Evolutionary conservation across 2,888 invertebrate genomes (phyloP).

Genomic region (Apodemia duryi): DNA sequence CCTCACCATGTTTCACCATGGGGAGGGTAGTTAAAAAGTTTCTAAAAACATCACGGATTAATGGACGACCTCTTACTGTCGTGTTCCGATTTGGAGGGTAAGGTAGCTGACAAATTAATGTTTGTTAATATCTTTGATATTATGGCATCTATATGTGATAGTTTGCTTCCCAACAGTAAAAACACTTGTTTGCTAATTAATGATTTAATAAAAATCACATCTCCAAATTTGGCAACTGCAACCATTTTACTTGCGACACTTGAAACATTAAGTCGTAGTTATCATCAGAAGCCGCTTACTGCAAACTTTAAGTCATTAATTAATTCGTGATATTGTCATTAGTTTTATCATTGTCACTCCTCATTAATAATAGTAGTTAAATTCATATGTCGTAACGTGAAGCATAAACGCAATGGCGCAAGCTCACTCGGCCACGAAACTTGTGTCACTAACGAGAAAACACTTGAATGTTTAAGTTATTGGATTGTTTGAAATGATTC

Average conservation of each 20-base stretch:
- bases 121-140: too few species aligned
- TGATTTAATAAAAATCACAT: too few species aligned
- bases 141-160: too few species aligned
- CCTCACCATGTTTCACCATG: too few species aligned
- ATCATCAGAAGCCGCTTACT: slow-evolving; percentile 1
- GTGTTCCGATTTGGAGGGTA: too few species aligned
- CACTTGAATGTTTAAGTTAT: slow-evolving; percentile 16
- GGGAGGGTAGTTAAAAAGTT: too few species aligned
- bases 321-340: slow-evolving; percentile 16
- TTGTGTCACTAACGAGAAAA: slow-evolving; percentile 10
- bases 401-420: slow-evolving; percentile 30
- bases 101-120: too few species aligned
- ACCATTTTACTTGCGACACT: background rate
- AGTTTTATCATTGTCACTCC: slow-evolving; percentile 26
- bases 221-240: background rate
- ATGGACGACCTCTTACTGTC: too few species aligned
- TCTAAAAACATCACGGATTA: too few species aligned
- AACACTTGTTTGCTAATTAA: background rate
- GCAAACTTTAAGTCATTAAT: slow-evolving; percentile 2
- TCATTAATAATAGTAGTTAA: slow-evolving; percentile 38
- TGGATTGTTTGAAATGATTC: background rate
- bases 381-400: slow-evolving; percentile 26
- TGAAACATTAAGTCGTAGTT: background rate
- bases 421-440: slow-evolving; percentile 20
- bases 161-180: too few species aligned